These are phyloP conservation scores for Tupaia tana DNA, from an alignment of 2,113 vertebrate species.

Conservation along the genomic window DNA sequence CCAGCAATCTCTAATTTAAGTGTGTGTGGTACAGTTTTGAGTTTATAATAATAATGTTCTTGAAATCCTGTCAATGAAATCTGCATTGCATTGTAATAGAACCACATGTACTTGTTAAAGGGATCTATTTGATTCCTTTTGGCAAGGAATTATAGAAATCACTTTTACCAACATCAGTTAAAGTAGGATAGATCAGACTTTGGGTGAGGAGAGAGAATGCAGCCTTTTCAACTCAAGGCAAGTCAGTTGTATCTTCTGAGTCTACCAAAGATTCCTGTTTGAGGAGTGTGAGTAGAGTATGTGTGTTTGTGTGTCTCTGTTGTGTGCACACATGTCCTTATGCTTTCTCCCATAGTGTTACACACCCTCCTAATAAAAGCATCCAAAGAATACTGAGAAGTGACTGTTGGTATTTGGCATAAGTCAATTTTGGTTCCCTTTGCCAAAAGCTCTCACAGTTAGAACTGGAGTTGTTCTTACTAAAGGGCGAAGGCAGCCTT, in stretches of 20 bases:
- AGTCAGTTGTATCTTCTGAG: conserved; percentile 70
- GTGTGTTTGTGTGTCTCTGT: neutral
- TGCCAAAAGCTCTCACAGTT: conserved; percentile 69
- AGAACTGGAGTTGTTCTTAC: conserved; percentile 39
- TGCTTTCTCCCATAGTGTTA: conserved; percentile 36
- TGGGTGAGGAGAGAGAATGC: neutral
- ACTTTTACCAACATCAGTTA: neutral
- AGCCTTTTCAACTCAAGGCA: conserved; percentile 51
- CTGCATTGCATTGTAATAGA: neutral
- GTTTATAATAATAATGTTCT: conserved; percentile 27
- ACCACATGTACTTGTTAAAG: neutral
- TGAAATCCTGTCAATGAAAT: conserved; percentile 46
- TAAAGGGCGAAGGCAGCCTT: neutral
- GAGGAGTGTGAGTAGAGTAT: conserved; percentile 70
- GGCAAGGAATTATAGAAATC: conserved; percentile 37
- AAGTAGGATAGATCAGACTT: conserved; percentile 9
- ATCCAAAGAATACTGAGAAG: conserved; percentile 69
- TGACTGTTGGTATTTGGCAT: neutral
- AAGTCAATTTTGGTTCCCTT: conserved; percentile 53
- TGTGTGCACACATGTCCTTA: neutral
- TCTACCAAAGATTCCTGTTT: conserved; percentile 83
- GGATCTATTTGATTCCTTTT: conserved; percentile 36
- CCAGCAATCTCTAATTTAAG: neutral
- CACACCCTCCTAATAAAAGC: conserved; percentile 54
- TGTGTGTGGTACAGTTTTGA: neutral